phyloP scores from a whole-genome alignment of 2,888 invertebrate genomes.

The Zaprionus bogoriensis region DNA sequence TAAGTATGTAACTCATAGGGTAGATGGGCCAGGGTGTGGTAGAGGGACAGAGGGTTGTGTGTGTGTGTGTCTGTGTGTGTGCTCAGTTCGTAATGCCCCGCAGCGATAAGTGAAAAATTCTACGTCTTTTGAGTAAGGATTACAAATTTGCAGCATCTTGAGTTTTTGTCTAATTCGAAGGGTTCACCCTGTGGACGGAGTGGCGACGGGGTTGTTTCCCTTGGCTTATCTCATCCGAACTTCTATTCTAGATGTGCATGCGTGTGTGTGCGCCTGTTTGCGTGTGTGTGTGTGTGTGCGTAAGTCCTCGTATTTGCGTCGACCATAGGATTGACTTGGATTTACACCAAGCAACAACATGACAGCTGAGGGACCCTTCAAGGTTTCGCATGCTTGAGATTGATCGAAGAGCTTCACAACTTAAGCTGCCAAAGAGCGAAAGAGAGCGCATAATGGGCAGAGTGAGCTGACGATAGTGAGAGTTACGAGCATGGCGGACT shows the following conservation, averaged over 20 bases:
- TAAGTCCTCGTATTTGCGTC: constrained; percentile 21
- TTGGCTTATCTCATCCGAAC: constrained; percentile 44
- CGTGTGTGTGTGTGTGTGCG: constrained; percentile 22
- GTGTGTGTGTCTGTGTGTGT: background rate
- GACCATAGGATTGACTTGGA: constrained; percentile 69
- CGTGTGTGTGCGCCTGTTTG: background rate
- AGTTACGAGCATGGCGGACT: constrained; percentile 1
- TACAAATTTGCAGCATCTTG: constrained; percentile 77
- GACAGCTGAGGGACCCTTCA: constrained; percentile 69
- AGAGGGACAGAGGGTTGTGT: background rate
- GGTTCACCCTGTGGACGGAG: constrained; percentile 19
- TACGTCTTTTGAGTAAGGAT: constrained; percentile 65
- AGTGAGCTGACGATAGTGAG: background rate
- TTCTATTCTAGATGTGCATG: too few species aligned
- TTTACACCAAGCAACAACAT: constrained; percentile 67
- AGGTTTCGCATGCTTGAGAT: constrained; percentile 58
- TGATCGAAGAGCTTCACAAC: constrained; percentile 70
- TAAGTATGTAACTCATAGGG: constrained; percentile 53
- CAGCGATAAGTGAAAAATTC: constrained; percentile 76
- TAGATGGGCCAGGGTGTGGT: constrained; percentile 15
- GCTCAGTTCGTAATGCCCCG: constrained; percentile 43
- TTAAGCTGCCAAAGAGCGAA: constrained; percentile 40
- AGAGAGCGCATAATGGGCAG: background rate
- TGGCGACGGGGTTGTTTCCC: constrained; percentile 44
- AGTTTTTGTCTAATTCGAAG: constrained; percentile 70